Evolutionary conservation across 2,797 vertebrate genomes (phyloP).

Genomic region (Salmo trutta): DNA sequence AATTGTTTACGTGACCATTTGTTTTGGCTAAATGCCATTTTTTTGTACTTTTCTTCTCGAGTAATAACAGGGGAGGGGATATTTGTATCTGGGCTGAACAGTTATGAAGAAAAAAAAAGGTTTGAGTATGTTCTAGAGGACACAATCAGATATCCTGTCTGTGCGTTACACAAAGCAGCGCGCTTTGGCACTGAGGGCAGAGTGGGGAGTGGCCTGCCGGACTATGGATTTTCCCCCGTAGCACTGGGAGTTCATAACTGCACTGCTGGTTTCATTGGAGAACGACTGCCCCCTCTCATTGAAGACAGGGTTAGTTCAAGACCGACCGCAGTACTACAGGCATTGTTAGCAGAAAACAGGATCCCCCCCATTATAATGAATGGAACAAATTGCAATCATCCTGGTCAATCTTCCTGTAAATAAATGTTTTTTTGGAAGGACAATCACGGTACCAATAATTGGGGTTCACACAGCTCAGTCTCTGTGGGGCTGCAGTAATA

Average conservation of each 20-base stretch:
- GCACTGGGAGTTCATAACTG: neutral
- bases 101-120: neutral
- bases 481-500: neutral
- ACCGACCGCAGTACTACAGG: too few relatives aligned
- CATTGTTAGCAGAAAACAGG: too few relatives aligned
- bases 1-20: neutral
- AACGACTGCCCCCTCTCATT: too few relatives aligned
- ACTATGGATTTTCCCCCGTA: slow-evolving; percentile 2
- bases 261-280: neutral
- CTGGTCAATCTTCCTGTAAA: too few relatives aligned
- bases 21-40: too few relatives aligned
- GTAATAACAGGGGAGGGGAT: neutral
- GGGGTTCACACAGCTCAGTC: neutral
- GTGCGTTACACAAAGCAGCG: slow-evolving; percentile 24
- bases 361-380: too few relatives aligned
- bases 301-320: too few relatives aligned
- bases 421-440: too few relatives aligned
- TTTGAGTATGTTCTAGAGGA: neutral
- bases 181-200: neutral
- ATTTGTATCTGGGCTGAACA: neutral
- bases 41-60: neutral
- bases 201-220: slow-evolving; percentile 25
- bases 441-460: too few relatives aligned
- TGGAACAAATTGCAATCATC: too few relatives aligned
- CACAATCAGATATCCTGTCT: slow-evolving; percentile 27